Evolutionary conservation across 2,888 invertebrate species (phyloP), one percentile per base, ranked within the genome.

Genomic region (Phortica magna): DNA sequence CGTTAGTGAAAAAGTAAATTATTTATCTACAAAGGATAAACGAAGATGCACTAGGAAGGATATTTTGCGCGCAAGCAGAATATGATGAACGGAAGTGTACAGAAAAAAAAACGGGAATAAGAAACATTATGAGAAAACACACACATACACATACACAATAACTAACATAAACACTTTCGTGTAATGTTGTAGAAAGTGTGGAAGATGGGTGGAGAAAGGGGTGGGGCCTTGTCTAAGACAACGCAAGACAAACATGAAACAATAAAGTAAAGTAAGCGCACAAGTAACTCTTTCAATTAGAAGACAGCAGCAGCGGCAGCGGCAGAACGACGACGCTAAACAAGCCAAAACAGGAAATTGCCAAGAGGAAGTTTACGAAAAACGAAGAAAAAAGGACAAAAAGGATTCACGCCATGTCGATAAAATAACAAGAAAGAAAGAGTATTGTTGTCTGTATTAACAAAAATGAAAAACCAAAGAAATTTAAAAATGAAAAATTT

Each of bases 1-100:
- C 87, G 88, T 87, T 85, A 61, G 88, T 84, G 88, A 82, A 88
- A 85, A 88, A 85, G 88, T 87, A 88, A 88, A 86, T 88, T 86
- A 88, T 86, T 86, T 86, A 88, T 88, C 86, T 86, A 87, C 79
- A 83, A 85, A 82, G 78, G 78, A 81, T 81, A 79, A 77, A 81
- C 59, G 77, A 78, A 53, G n/a, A 59, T 76, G 77, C 68, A 75
- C 10, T 4, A 65, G 61, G 55, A 31, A 53, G 43, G 53, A 73
- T 65, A 65, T 59, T 17, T 59, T 59, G 73, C n/a, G 22, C 9
- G 43, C 42, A 65, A 65, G 48, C 61, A 22, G 65, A 65, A 41
- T 19, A 59, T n/a, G 65, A 65, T 4, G 72, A 73, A 79, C 80
- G 78, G 85, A 87, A 84, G 82, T 83, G 87, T 79, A 85, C 84